These are phyloP conservation scores for Crax fasciolata DNA, from an alignment of 2,797 vertebrate genomes.

Conservation along the genomic window DNA sequence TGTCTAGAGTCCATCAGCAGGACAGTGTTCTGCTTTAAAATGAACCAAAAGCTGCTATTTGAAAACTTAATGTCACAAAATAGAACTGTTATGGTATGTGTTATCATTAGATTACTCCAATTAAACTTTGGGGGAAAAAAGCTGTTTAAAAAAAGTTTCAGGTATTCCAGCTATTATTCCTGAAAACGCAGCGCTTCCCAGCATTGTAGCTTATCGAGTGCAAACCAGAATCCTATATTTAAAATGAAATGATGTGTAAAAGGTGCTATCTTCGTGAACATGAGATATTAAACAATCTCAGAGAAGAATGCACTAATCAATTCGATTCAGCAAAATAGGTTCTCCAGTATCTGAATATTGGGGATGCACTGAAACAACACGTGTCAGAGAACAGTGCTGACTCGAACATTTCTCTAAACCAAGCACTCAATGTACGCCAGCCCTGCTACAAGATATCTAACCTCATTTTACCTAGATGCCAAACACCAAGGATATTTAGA, in stretches of 20 bases:
- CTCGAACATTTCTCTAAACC: slow-evolving; percentile 55
- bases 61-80: slow-evolving; percentile 13
- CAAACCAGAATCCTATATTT: slow-evolving; percentile 45
- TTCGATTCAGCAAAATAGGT: slow-evolving; percentile 72
- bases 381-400: slow-evolving; percentile 62
- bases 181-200: slow-evolving; percentile 26
- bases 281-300: slow-evolving; percentile 63
- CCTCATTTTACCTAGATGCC: slow-evolving; percentile 49
- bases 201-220: slow-evolving; percentile 39
- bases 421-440: slow-evolving; percentile 13
- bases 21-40: background rate
- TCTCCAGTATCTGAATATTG: slow-evolving; percentile 37
- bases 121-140: background rate
- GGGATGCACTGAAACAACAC: background rate
- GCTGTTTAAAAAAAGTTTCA: background rate
- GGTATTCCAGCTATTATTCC: slow-evolving; percentile 27
- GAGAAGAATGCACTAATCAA: slow-evolving; percentile 59
- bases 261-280: slow-evolving; percentile 68
- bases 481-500: slow-evolving; percentile 41
- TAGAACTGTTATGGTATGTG: background rate
- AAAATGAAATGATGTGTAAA: slow-evolving; percentile 69
- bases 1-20: slow-evolving; percentile 11
- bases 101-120: background rate
- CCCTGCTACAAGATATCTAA: background rate
- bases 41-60: background rate